Conservation (phyloP, 1,140 invertebrate species). For the Drosophila prosaltans region DNA sequence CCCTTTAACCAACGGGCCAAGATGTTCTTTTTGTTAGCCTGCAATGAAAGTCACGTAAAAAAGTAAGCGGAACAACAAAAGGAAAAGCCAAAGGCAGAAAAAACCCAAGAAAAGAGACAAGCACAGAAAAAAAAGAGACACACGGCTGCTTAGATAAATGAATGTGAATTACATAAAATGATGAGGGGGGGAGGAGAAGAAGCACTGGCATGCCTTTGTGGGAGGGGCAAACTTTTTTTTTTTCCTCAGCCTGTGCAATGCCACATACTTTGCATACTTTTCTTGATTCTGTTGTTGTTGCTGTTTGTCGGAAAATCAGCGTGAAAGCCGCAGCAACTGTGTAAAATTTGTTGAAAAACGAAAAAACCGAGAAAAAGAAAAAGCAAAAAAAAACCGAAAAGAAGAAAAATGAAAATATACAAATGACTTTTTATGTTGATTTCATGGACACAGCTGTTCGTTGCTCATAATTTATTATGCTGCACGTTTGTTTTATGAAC, state of each 20-base stretch:
- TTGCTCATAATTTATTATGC: conserved; percentile 70
- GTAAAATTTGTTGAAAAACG: conserved; percentile 53
- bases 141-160: conserved; percentile 76
- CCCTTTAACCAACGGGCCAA: conserved; percentile 7
- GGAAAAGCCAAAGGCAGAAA: not conserved
- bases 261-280: conserved; percentile 75
- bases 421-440: conserved; percentile 80
- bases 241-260: conserved; percentile 25
- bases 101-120: conserved; percentile 34
- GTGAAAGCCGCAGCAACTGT: conserved; percentile 65
- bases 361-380: conserved; percentile 32
- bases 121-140: conserved; percentile 53
- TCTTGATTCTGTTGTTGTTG: conserved; percentile 3
- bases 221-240: conserved; percentile 6
- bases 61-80: conserved; percentile 63
- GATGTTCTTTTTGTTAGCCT: conserved; percentile 30
- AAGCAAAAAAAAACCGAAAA: conserved; percentile 27
- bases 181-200: not conserved
- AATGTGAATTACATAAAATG: conserved; percentile 56
- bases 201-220: not conserved
- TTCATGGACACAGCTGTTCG: conserved; percentile 74
- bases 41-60: conserved; percentile 59
- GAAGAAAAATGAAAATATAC: conserved; percentile 57
- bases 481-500: conserved; percentile 71
- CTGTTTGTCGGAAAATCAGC: conserved; percentile 46